These are phyloP conservation scores for Thalassophryne amazonica DNA, from an alignment of 2,797 vertebrate genomes.

Conservation along the genomic window DNA sequence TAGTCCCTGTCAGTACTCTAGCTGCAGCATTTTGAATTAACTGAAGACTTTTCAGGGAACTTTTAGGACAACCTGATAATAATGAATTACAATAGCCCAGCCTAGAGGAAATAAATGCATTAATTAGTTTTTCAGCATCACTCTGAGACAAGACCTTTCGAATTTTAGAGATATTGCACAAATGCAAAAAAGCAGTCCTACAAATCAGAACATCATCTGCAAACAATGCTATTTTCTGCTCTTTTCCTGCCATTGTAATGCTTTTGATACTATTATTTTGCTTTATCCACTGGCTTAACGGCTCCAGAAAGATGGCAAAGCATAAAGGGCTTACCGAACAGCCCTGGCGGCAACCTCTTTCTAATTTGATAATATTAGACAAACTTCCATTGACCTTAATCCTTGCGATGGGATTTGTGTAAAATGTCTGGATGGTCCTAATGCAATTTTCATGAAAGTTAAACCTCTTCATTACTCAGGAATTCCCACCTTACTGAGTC, in stretches of 20 bases:
- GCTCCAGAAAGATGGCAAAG: not conserved
- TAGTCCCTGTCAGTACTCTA: no score
- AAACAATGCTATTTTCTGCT: slow-evolving; percentile 1
- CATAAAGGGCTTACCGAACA: not conserved
- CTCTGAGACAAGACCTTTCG: no score
- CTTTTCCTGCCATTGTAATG: not conserved
- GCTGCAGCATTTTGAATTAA: no score
- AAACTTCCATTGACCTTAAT: slow-evolving; percentile 2
- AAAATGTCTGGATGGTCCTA: not conserved
- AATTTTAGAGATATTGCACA: no score
- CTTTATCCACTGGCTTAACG: not conserved
- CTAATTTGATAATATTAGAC: not conserved
- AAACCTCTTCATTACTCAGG: not conserved
- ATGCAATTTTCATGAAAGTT: not conserved
- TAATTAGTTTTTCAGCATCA: no score
- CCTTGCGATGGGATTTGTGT: not conserved
- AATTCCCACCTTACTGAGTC: not conserved
- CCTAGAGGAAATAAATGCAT: no score
- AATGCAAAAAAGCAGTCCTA: no score
- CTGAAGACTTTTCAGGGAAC: no score
- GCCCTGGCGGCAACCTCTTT: no score
- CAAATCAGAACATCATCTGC: slow-evolving; percentile 10
- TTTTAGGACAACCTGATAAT: no score
- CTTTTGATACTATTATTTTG: not conserved
- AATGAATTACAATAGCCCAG: no score